Conservation (phyloP, 2,797 vertebrate species). For the Toxotes lorentzi region DNA sequence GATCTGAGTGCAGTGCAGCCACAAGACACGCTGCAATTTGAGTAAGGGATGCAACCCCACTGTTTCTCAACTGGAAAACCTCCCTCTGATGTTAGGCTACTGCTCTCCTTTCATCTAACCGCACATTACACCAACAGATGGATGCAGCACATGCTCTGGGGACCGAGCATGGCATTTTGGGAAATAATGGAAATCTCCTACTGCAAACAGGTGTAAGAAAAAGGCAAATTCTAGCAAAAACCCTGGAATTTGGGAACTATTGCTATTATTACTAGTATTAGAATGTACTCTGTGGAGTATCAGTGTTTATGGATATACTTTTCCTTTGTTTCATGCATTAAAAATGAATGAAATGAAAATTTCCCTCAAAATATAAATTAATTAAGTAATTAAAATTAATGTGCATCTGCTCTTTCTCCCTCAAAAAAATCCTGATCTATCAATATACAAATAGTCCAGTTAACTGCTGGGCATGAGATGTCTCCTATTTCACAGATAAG, state of each 20-base stretch:
- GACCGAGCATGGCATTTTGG: constrained; percentile 35
- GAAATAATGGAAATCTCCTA: constrained; percentile 39
- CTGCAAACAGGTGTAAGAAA: constrained; percentile 8
- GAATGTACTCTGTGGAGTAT: not conserved
- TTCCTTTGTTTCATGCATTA: not conserved
- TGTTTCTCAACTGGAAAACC: constrained; percentile 35
- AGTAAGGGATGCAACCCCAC: constrained; percentile 19
- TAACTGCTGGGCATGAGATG: not conserved
- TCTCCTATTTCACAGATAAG: not conserved
- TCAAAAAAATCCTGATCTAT: not conserved
- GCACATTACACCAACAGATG: constrained; percentile 48
- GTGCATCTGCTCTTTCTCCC: too few species aligned
- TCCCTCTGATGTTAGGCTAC: constrained; percentile 41
- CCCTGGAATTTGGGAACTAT: not conserved
- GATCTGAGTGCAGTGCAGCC: constrained; percentile 23
- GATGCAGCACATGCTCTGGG: constrained; percentile 41
- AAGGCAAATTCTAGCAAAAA: constrained; percentile 5
- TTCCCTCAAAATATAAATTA: too few species aligned
- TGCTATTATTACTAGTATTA: not conserved
- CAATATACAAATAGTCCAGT: not conserved
- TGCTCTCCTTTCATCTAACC: constrained; percentile 50
- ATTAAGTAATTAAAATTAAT: too few species aligned
- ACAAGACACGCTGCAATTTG: constrained; percentile 19
- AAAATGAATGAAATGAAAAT: not conserved
- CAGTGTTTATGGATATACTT: not conserved